Evolutionary conservation across 2,113 vertebrate genomes (phyloP).

Genomic region (Ctenodactylus gundi): DNA sequence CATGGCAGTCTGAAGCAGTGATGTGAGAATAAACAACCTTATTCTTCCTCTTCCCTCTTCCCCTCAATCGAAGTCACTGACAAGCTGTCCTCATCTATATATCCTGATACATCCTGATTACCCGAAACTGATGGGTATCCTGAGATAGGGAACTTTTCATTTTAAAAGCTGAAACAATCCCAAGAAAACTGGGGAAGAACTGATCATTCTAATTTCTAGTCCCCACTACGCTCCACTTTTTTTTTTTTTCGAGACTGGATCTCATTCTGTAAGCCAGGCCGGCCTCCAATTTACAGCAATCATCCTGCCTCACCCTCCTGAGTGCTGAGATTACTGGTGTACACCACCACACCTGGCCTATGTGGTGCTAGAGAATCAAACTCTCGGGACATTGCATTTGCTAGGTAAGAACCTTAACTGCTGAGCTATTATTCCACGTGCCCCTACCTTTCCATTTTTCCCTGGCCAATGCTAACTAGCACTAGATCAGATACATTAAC

Average conservation of each 20-base stretch:
- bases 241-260: no score
- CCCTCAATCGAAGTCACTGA: background rate
- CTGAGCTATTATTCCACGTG: no score
- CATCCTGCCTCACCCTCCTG: no score
- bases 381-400: no score
- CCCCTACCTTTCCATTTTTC: no score
- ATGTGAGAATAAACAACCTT: background rate
- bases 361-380: no score
- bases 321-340: no score
- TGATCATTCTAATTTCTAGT: background rate
- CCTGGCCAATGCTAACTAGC: background rate
- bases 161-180: background rate
- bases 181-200: background rate
- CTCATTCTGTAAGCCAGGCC: no score
- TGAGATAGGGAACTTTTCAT: background rate
- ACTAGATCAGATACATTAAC: background rate
- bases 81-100: background rate
- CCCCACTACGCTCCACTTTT: background rate
- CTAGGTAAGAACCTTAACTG: no score
- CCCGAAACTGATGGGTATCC: background rate
- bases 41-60: background rate
- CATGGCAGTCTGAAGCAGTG: background rate
- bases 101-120: background rate
- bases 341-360: no score
- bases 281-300: no score